Evolutionary conservation across 2,797 vertebrate species (phyloP).

Genomic region (Hippopotamyrus pictus): DNA sequence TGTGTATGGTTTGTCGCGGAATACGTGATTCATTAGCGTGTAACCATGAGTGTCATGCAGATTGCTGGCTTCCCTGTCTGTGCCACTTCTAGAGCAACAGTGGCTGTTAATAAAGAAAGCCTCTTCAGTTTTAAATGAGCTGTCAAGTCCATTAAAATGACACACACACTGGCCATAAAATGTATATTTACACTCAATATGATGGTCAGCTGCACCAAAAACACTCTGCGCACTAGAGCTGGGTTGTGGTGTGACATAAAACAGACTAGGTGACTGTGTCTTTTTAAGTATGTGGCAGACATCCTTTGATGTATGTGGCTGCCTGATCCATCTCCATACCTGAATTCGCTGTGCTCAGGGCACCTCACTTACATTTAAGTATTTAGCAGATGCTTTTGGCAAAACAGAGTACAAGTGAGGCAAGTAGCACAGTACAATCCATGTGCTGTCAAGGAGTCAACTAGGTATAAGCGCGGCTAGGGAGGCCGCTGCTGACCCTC

Average conservation of each 20-base stretch:
- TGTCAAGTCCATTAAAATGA: neutral
- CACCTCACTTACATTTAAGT: constrained; percentile 63
- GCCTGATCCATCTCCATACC: constrained; percentile 22
- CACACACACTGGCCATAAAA: neutral
- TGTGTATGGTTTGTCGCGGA: neutral
- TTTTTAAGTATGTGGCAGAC: neutral
- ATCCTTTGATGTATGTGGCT: neutral
- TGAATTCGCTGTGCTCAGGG: constrained; percentile 48
- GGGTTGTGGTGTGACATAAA: neutral
- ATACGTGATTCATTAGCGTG: neutral
- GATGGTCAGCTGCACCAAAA: neutral
- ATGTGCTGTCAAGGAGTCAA: neutral
- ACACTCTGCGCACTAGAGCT: neutral
- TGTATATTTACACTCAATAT: neutral
- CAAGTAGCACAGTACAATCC: neutral
- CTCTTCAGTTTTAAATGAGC: neutral
- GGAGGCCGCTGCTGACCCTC: neutral
- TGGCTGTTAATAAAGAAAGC: neutral
- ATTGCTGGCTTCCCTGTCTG: neutral
- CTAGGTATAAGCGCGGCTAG: neutral
- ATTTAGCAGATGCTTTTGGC: neutral
- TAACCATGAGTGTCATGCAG: neutral
- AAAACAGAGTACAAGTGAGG: neutral
- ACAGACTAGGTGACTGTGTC: neutral
- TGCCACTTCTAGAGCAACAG: neutral